These are phyloP conservation scores for Carpatolechia fugitivella DNA, from an alignment of 2,888 invertebrate species.

Conservation along the genomic window DNA sequence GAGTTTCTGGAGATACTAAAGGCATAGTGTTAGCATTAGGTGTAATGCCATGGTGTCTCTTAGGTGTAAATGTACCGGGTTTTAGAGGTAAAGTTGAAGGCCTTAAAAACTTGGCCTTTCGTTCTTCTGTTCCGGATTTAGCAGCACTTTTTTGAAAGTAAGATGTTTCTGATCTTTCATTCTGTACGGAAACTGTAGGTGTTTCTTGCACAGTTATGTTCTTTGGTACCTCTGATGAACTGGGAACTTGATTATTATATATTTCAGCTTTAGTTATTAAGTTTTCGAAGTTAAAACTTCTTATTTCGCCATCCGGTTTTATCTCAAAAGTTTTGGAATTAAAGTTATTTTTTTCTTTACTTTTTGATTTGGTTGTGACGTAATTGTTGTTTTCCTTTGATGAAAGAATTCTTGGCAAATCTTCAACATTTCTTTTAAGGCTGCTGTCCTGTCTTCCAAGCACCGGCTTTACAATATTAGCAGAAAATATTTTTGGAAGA, in stretches of 20 bases:
- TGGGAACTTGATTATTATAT: constrained; percentile 66
- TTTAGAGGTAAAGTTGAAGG: constrained; percentile 91
- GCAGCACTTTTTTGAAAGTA: constrained; percentile 69
- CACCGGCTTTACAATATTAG: constrained; percentile 41
- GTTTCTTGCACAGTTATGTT: constrained; percentile 57
- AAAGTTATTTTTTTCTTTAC: constrained; percentile 42
- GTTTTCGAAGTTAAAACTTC: constrained; percentile 73
- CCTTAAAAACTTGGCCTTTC: constrained; percentile 84
- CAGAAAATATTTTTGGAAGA: constrained; percentile 40
- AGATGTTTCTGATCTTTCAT: constrained; percentile 71
- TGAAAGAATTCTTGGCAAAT: constrained; percentile 50
- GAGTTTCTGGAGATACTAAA: constrained; percentile 94
- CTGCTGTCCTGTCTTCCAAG: constrained; percentile 46
- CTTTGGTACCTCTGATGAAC: constrained; percentile 64
- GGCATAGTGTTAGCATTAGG: constrained; percentile 90
- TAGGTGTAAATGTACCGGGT: constrained; percentile 90
- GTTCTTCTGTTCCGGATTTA: constrained; percentile 56
- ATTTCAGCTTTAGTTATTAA: constrained; percentile 76
- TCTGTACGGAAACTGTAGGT: constrained; percentile 34
- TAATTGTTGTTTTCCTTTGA: constrained; percentile 57
- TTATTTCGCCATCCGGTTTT: constrained; percentile 56
- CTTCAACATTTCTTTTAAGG: constrained; percentile 58
- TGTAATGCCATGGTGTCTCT: constrained; percentile 89
- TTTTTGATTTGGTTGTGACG: constrained; percentile 44
- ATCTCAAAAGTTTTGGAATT: constrained; percentile 27